Conservation (phyloP, 2,888 invertebrate genomes). For the Caenorhabditis sinica region DNA sequence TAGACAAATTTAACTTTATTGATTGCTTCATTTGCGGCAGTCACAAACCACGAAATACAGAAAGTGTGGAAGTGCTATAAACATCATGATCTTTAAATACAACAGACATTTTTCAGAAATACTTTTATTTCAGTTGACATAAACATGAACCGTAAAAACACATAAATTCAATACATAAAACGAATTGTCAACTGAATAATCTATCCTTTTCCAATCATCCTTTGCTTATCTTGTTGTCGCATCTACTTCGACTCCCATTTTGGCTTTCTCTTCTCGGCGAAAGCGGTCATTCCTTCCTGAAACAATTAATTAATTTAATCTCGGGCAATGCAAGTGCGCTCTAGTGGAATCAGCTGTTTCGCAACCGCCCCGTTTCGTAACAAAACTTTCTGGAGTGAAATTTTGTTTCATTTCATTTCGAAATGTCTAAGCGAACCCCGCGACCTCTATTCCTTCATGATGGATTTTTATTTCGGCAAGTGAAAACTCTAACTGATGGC, state of each 20-base stretch:
- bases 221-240: not conserved
- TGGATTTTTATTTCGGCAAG: conserved; percentile 1
- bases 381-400: not conserved
- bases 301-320: conserved; percentile 14
- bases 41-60: conserved; percentile 31
- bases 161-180: conserved; percentile 18
- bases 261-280: conserved; percentile 94
- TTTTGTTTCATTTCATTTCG: not conserved
- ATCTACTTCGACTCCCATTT: conserved; percentile 87
- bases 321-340: conserved; percentile 23
- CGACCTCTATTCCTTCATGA: conserved; percentile 13
- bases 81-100: not conserved
- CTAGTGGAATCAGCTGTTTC: conserved; percentile 16
- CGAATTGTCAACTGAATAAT: not conserved
- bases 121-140: conserved; percentile 14
- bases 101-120: not conserved
- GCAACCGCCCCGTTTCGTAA: conserved; percentile 19
- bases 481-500: conserved; percentile 26
- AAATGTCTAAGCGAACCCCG: conserved; percentile 2
- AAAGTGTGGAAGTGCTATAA: conserved; percentile 11
- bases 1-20: not conserved
- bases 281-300: conserved; percentile 97
- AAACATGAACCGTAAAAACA: conserved; percentile 18
- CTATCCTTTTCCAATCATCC: not conserved
- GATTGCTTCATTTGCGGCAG: not conserved